These are phyloP conservation scores for Congeria kusceri DNA, from an alignment of 2,888 invertebrate genomes.

Conservation along the genomic window DNA sequence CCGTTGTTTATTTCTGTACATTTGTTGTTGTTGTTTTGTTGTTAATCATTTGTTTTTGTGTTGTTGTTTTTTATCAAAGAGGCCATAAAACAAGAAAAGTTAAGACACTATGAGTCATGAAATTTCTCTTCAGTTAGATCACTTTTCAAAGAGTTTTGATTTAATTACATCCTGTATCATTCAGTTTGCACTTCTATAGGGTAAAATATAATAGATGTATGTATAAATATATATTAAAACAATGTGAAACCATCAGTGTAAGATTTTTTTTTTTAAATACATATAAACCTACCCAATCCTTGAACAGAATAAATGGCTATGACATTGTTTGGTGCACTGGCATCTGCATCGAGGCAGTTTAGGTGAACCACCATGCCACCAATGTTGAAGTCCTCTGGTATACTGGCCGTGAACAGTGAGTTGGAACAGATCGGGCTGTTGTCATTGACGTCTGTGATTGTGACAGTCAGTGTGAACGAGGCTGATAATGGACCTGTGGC, in stretches of 20 bases:
- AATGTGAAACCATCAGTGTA: background rate
- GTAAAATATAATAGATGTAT: too few species aligned
- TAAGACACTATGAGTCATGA: too few species aligned
- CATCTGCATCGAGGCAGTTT: slow-evolving; percentile 69
- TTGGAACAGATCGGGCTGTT: slow-evolving; percentile 74
- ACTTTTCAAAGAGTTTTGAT: too few species aligned
- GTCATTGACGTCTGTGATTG: slow-evolving; percentile 76
- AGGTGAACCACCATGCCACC: slow-evolving; percentile 65
- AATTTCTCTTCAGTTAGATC: too few species aligned
- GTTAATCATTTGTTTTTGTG: too few species aligned
- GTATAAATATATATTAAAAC: background rate
- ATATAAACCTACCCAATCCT: background rate
- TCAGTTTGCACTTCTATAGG: too few species aligned
- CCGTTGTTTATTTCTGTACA: too few species aligned
- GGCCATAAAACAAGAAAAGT: too few species aligned
- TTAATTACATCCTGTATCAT: too few species aligned
- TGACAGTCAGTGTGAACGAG: slow-evolving; percentile 64
- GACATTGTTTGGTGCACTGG: slow-evolving; percentile 66
- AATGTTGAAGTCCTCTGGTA: slow-evolving; percentile 67
- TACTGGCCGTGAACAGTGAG: slow-evolving; percentile 53
- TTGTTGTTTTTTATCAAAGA: too few species aligned
- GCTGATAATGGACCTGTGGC: slow-evolving; percentile 52
- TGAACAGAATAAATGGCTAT: slow-evolving; percentile 42
- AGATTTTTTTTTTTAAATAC: background rate
- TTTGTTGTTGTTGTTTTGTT: too few species aligned